Evolutionary conservation across 2,113 vertebrate genomes (phyloP), one percentile per base, ranked within the genome.

Genomic region (Dolichotis patagonum): DNA sequence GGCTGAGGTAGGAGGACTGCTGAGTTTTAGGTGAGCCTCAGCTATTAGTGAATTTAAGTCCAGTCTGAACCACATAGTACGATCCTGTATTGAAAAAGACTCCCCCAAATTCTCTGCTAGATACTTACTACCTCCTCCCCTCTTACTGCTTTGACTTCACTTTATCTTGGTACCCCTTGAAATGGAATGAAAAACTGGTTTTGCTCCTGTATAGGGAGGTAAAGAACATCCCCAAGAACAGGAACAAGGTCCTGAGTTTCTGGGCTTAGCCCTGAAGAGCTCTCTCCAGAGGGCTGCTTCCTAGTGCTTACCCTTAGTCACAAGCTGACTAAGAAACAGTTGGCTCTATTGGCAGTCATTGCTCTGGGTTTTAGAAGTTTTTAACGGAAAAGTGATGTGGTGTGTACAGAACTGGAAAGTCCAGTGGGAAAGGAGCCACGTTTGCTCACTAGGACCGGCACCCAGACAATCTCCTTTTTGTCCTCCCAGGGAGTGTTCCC

Each of bases 401-500:
- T 82, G 38, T 94, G 95, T 94, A 95, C 60, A 90, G 87, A 93
- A 91, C 87, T 85, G 73, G 43, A 52, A 89, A 77, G n/a, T 95
- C 24, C 94, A 90, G 20, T 82, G n/a, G 52, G 28, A 89, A 96
- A 84, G 30, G 32, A 96, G 38, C 52, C 49, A 93, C 16, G 35
- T 93, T 93, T 86, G 54, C 94, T 80, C 73, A 35, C 16, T 85
- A 94, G 77, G 60, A 95, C 84, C 56, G n/a, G 56, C 91, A 87
- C 73, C 93, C 82, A 97, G 91, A 96, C 63, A 71, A 75, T 73
- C 84, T n/a, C 80, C 97, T 83, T 73, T 95, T 71, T 97, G 73
- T 89, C 84, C 85, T 88, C 91, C 58, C 96, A 98, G 97, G 98
- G 54, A 93, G 4, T 95, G 52, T 92, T 96, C 56, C 92, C 83